Percentiles rank a stretch among this genome's conserved stretches.
Evolutionary conservation across 2,888 invertebrate species (phyloP).

Genomic region (Drosophila ochracea): DNA sequence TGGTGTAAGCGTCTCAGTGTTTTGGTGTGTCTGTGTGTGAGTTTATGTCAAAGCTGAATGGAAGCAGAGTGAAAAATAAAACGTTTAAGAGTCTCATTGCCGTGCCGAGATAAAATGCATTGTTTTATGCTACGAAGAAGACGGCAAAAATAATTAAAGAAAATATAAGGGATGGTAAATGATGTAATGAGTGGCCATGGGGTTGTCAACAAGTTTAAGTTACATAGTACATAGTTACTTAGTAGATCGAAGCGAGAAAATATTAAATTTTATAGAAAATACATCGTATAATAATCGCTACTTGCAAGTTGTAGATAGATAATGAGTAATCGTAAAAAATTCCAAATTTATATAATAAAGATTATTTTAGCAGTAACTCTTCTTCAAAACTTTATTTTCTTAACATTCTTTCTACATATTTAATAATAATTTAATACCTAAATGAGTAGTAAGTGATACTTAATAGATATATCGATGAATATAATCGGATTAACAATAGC

Average conservation of each 20-base stretch:
- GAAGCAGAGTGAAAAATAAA: conserved; percentile 66
- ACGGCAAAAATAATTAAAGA: conserved; percentile 31
- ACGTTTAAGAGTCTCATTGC: conserved; percentile 73
- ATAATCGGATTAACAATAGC: not conserved
- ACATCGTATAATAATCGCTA: not conserved
- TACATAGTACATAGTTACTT: not conserved
- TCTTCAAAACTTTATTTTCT: not conserved
- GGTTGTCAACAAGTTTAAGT: conserved; percentile 56
- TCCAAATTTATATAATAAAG: too few species aligned
- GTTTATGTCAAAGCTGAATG: conserved; percentile 68
- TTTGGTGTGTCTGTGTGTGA: conserved; percentile 37
- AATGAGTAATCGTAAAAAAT: too few species aligned
- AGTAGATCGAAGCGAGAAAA: not conserved
- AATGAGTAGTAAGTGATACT: too few species aligned
- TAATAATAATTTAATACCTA: not conserved
- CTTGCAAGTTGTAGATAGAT: not conserved
- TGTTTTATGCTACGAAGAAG: conserved; percentile 54
- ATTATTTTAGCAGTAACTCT: not conserved
- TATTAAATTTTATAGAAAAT: not conserved
- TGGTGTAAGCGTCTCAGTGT: conserved; percentile 37
- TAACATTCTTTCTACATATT: not conserved
- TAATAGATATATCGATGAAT: not conserved
- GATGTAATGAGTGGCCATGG: conserved; percentile 50
- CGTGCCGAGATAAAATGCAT: conserved; percentile 73
- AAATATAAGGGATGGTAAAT: conserved; percentile 38